Percentiles rank a stretch among this genome's conserved stretches.
Conservation (phyloP, 2,888 invertebrate species). For the Lasioglossum leucozonium region DNA sequence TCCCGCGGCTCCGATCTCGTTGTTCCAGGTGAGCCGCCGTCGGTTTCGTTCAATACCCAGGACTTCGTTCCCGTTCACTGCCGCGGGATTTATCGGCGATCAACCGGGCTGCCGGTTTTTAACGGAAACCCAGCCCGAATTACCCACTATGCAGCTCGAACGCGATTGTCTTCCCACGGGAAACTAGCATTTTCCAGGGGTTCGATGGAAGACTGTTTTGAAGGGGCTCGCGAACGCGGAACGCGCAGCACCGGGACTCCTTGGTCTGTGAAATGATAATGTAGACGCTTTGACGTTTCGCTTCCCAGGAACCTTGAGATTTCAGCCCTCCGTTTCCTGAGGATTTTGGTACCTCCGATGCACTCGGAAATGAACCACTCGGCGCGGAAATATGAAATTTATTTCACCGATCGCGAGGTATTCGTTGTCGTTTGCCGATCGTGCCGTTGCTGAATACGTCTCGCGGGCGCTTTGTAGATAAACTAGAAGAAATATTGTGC, state of each 20-base stretch:
- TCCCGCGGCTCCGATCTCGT: conserved; percentile 22
- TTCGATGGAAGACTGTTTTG: not conserved
- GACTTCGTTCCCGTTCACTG: not conserved
- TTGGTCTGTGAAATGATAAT: no score
- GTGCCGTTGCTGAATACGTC: not conserved
- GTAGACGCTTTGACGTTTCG: no score
- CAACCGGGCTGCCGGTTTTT: not conserved
- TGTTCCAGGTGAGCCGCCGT: conserved; percentile 6
- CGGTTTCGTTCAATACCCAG: not conserved
- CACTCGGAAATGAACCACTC: not conserved
- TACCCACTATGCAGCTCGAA: not conserved
- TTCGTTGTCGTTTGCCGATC: conserved; percentile 16
- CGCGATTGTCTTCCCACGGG: not conserved
- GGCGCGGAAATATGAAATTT: conserved; percentile 3
- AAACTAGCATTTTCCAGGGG: not conserved
- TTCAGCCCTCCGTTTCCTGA: no score
- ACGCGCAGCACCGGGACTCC: no score
- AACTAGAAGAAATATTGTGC: conserved; percentile 43
- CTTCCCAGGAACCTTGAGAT: no score
- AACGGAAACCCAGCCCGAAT: not conserved
- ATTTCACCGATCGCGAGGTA: conserved; percentile 33
- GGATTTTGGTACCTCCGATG: not conserved
- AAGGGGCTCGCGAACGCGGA: not conserved
- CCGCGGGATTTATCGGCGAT: not conserved
- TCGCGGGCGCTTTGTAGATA: conserved; percentile 35